A percentile compares a stretch with the other conserved stretches of the same genome.
phyloP scores from a whole-genome alignment of 1,140 invertebrate genomes.

The Drosophila orena region DNA sequence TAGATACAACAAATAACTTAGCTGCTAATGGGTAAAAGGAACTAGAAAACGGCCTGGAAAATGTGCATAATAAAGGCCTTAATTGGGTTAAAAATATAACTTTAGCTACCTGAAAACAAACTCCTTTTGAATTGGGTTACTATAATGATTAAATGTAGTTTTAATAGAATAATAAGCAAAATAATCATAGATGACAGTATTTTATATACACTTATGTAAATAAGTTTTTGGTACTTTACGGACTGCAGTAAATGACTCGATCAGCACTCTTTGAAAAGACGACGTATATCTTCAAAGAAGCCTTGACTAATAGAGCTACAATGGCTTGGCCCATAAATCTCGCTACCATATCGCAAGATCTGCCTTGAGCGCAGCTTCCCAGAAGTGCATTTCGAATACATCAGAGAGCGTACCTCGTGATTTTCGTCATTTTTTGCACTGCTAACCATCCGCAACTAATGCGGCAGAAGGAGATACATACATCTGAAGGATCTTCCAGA shows the following conservation, averaged over 20 bases:
- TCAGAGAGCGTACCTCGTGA: slow-evolving; percentile 12
- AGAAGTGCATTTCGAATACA: slow-evolving; percentile 41
- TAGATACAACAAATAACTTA: slow-evolving; percentile 41
- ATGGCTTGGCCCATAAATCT: slow-evolving; percentile 40
- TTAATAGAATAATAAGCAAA: no score
- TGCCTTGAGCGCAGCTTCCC: slow-evolving; percentile 18
- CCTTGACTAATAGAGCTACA: slow-evolving; percentile 1
- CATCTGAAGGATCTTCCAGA: slow-evolving; percentile 8
- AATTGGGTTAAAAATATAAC: not conserved
- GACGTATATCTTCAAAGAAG: not conserved
- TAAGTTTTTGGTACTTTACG: not conserved
- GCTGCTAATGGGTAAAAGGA: slow-evolving; percentile 43
- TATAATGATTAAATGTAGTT: no score
- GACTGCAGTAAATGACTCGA: not conserved
- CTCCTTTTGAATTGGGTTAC: not conserved
- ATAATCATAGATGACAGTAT: not conserved
- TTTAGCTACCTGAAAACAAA: not conserved
- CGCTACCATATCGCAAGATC: slow-evolving; percentile 39
- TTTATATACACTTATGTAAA: not conserved
- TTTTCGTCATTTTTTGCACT: slow-evolving; percentile 40
- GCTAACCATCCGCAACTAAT: slow-evolving; percentile 73
- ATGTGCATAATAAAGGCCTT: slow-evolving; percentile 5
- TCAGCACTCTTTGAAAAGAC: not conserved
- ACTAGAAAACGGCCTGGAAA: slow-evolving; percentile 2
- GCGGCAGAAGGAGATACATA: slow-evolving; percentile 16